phyloP scores from a whole-genome alignment of 2,113 vertebrate species.

The Falcunculus frontatus region DNA sequence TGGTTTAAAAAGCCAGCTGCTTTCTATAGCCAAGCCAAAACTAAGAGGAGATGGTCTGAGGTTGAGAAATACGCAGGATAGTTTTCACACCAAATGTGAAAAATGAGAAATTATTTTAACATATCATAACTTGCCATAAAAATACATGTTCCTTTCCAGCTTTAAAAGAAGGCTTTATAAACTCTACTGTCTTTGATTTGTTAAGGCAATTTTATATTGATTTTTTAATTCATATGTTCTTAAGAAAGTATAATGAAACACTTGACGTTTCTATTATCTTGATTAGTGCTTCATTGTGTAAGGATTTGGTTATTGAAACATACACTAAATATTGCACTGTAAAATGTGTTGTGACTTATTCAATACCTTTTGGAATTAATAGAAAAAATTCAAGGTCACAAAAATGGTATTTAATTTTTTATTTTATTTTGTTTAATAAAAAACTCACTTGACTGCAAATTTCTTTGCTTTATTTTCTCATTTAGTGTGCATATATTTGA shows the following conservation, averaged over 20 bases:
- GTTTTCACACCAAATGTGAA: not conserved
- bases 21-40: not conserved
- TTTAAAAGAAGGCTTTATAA: not conserved
- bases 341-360: slow-evolving; percentile 17
- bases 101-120: slow-evolving; percentile 6
- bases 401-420: not conserved
- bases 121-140: not conserved
- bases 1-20: not conserved
- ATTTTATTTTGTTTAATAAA: slow-evolving; percentile 56
- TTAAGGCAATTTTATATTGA: slow-evolving; percentile 6
- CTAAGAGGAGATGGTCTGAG: not conserved
- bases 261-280: not conserved
- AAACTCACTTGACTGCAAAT: slow-evolving; percentile 9
- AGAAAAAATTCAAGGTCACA: slow-evolving; percentile 14
- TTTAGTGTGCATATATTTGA: not conserved
- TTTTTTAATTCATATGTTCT: slow-evolving; percentile 28
- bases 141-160: not conserved
- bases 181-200: not conserved
- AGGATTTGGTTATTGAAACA: slow-evolving; percentile 7
- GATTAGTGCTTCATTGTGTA: not conserved
- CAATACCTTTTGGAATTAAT: slow-evolving; percentile 26
- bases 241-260: not conserved
- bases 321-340: not conserved
- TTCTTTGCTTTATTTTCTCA: slow-evolving; percentile 51
- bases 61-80: not conserved